phyloP scores from a whole-genome alignment of 2,113 vertebrate species.

The Mobula birostris region DNA sequence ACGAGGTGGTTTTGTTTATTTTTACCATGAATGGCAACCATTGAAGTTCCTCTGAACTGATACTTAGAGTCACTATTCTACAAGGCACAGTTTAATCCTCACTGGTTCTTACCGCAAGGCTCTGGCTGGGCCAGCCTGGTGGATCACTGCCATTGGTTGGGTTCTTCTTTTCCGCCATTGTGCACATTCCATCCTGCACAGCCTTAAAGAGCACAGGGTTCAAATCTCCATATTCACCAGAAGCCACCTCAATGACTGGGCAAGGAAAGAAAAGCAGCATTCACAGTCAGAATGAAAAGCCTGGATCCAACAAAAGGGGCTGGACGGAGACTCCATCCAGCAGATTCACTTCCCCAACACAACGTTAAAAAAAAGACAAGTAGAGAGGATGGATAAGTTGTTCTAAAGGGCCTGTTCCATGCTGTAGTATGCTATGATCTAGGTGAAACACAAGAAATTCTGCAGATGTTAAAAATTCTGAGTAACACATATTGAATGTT shows the following conservation, averaged over 20 bases:
- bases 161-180: conserved; percentile 79
- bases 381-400: not conserved
- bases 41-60: not conserved
- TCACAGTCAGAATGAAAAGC: not conserved
- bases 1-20: too few relatives aligned
- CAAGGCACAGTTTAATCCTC: not conserved
- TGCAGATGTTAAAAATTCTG: too few relatives aligned
- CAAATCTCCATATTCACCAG: conserved; percentile 92
- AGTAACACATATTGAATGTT: too few relatives aligned
- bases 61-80: too few relatives aligned
- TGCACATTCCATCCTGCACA: conserved; percentile 84
- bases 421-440: too few relatives aligned
- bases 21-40: not conserved
- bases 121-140: conserved; percentile 60
- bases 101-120: conserved; percentile 63
- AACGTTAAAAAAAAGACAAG: not conserved
- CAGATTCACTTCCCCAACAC: not conserved
- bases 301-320: not conserved
- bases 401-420: too few relatives aligned
- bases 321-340: not conserved
- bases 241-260: conserved; percentile 93
- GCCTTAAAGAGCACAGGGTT: conserved; percentile 89
- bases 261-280: conserved; percentile 12
- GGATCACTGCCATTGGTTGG: conserved; percentile 68
- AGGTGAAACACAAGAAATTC: too few relatives aligned